Conservation (phyloP, 2,888 invertebrate genomes). For the Boloria euphrosyne region DNA sequence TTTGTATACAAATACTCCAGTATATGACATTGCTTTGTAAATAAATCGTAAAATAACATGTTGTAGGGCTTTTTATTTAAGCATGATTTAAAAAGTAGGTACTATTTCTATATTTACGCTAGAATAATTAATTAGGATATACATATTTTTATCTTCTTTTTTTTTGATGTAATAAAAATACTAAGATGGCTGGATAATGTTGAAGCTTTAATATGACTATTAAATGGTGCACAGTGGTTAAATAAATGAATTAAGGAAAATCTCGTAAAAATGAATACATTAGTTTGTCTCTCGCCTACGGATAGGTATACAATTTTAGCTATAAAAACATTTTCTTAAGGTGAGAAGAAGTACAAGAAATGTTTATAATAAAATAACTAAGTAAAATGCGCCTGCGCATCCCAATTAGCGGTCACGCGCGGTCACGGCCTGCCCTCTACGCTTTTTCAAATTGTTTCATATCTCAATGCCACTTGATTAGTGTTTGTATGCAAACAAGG, state of each 20-base stretch:
- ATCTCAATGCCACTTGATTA: conserved; percentile 34
- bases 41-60: not conserved
- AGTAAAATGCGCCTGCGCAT: not conserved
- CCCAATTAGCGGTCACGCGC: conserved; percentile 3
- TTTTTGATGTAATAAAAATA: not conserved
- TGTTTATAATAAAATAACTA: not conserved
- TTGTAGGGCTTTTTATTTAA: too few species aligned
- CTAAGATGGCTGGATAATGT: too few species aligned
- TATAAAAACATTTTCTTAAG: too few species aligned
- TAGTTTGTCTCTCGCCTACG: too few species aligned
- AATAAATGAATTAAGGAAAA: too few species aligned
- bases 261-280: too few species aligned
- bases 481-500: conserved; percentile 31
- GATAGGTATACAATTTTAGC: too few species aligned
- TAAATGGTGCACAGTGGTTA: too few species aligned
- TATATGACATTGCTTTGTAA: not conserved
- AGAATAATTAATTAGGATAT: not conserved
- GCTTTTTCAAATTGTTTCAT: conserved; percentile 30
- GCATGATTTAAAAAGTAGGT: too few species aligned
- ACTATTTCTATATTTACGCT: too few species aligned
- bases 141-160: not conserved
- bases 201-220: too few species aligned
- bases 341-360: too few species aligned
- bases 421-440: conserved; percentile 15
- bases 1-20: conserved; percentile 6